Evolutionary conservation across 92 coral and sea anemone genomes (phyloP).

Genomic region (Micromussa lordhowensis): DNA sequence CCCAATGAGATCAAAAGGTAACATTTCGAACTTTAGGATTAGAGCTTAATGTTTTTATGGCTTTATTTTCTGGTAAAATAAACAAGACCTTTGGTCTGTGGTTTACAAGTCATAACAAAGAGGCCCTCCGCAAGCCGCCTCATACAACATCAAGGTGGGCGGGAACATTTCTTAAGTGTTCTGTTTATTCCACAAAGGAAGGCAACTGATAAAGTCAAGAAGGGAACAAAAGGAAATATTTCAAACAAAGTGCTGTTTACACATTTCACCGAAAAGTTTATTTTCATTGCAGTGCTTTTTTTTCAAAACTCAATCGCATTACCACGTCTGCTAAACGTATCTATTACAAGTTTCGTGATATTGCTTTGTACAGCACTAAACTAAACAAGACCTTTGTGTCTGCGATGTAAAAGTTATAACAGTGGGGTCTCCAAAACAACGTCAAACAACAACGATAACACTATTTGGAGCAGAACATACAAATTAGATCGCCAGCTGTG

Average conservation of each 20-base stretch:
- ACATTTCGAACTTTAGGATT: not conserved
- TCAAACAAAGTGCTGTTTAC: not conserved
- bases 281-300: not conserved
- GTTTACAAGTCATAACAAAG: not conserved
- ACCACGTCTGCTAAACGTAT: not conserved
- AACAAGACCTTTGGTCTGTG: conserved; percentile 8
- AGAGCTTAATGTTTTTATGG: not conserved
- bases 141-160: not conserved
- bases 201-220: not conserved
- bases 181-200: not conserved
- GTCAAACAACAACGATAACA: not conserved
- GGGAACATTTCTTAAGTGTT: not conserved
- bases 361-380: not conserved
- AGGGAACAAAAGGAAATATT: not conserved
- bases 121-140: not conserved
- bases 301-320: not conserved
- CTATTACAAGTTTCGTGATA: conserved; percentile 3
- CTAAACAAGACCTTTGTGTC: not conserved
- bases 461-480: not conserved
- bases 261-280: not conserved
- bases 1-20: not conserved
- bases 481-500: not conserved
- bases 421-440: not conserved
- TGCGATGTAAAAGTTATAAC: conserved; percentile 1
- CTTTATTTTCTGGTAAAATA: not conserved